Evolutionary conservation across 2,797 vertebrate genomes (phyloP).

Genomic region (Discoglossus pictus): DNA sequence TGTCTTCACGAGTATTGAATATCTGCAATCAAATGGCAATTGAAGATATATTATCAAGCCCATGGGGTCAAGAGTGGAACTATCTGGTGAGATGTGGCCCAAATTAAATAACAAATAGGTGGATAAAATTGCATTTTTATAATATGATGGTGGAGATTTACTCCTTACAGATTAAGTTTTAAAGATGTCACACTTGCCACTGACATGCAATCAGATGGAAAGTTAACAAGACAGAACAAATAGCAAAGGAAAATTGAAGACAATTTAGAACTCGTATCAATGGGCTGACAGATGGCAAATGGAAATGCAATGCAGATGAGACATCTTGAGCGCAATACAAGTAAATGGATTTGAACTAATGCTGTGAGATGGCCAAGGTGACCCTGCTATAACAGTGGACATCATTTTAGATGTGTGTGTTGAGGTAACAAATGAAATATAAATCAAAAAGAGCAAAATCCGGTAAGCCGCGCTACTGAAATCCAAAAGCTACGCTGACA

Average conservation of each 20-base stretch:
- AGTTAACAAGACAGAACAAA: slow-evolving; percentile 47
- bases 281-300: slow-evolving; percentile 40
- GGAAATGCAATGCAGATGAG: slow-evolving; percentile 39
- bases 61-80: neutral
- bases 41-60: neutral
- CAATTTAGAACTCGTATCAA: slow-evolving; percentile 33
- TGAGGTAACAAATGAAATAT: slow-evolving; percentile 19
- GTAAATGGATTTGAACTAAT: slow-evolving; percentile 34
- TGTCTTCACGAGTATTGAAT: too few relatives aligned
- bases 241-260: slow-evolving; percentile 21
- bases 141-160: slow-evolving; percentile 13
- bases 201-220: slow-evolving; percentile 36
- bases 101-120: slow-evolving; percentile 9
- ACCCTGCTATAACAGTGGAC: slow-evolving; percentile 8
- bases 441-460: neutral
- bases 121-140: slow-evolving; percentile 3
- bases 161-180: slow-evolving; percentile 26
- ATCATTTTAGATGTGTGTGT: neutral
- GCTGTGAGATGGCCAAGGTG: slow-evolving; percentile 21
- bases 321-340: slow-evolving; percentile 9
- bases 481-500: neutral
- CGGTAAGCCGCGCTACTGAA: neutral
- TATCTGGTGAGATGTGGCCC: neutral
- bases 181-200: slow-evolving; percentile 29
- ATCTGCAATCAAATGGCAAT: slow-evolving; percentile 5